phyloP scores from a whole-genome alignment of 2,797 vertebrate genomes.

The Danio albolineatus region DNA sequence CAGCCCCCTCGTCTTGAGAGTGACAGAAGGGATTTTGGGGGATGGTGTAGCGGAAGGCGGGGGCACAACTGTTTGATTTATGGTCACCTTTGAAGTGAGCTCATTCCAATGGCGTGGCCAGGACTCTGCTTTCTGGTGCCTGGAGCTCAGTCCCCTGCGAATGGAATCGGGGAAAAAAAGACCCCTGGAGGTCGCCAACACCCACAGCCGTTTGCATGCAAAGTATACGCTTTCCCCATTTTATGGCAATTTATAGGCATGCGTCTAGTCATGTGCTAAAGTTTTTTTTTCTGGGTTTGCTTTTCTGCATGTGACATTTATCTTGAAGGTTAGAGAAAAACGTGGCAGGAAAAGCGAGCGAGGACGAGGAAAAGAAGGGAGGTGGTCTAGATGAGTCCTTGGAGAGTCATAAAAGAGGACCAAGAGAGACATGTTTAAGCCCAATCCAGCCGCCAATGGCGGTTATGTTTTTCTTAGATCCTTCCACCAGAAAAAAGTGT shows the following conservation, averaged over 20 bases:
- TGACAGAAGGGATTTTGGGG: conserved; percentile 46
- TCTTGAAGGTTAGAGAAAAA: conserved; percentile 65
- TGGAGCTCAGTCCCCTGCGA: conserved; percentile 58
- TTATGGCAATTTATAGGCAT: conserved; percentile 64
- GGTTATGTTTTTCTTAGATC: conserved; percentile 60
- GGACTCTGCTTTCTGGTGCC: conserved; percentile 65
- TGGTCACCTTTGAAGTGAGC: conserved; percentile 79
- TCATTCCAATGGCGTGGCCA: conserved; percentile 70
- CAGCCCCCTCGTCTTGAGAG: conserved; percentile 56
- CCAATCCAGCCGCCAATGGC: conserved; percentile 36
- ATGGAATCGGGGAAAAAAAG: conserved; percentile 44
- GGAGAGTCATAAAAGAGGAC: conserved; percentile 65
- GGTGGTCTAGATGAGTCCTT: conserved; percentile 54
- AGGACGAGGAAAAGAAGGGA: conserved; percentile 25
- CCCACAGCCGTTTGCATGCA: conserved; percentile 53
- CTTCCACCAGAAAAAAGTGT: conserved; percentile 54
- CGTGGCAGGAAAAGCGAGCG: conserved; percentile 50
- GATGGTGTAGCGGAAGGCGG: conserved; percentile 45
- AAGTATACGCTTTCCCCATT: conserved; percentile 64
- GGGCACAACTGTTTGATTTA: conserved; percentile 77
- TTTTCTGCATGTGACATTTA: conserved; percentile 56
- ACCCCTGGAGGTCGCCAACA: conserved; percentile 63
- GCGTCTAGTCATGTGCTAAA: conserved; percentile 59
- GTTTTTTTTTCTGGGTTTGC: conserved; percentile 29
- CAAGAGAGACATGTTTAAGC: conserved; percentile 62